These are phyloP conservation scores for Ptyas mucosa DNA, from an alignment of 2,113 vertebrate genomes.

Conservation along the genomic window DNA sequence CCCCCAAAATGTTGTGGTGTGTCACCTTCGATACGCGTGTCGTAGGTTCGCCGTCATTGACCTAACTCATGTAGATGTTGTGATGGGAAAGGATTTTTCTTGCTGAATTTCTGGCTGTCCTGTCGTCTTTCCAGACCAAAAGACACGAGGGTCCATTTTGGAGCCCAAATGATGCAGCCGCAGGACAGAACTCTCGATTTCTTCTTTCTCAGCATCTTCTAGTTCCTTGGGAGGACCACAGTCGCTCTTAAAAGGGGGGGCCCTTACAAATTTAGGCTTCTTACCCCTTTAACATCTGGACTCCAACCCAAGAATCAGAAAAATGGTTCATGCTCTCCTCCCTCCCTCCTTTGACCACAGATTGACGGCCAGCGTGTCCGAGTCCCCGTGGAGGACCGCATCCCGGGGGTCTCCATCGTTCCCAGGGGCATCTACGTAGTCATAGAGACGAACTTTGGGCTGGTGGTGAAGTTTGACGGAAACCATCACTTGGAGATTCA, in stretches of 20 bases:
- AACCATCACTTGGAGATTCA: constrained; percentile 75
- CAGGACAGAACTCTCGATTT: too few species aligned
- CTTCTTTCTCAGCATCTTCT: neutral
- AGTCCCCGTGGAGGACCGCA: constrained; percentile 58
- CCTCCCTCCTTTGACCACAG: neutral
- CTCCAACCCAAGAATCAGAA: neutral
- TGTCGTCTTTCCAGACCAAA: too few species aligned
- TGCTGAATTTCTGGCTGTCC: too few species aligned
- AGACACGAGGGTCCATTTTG: too few species aligned
- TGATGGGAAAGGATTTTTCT: too few species aligned
- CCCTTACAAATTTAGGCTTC: neutral
- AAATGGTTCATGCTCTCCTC: too few species aligned
- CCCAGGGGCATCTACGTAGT: constrained; percentile 67
- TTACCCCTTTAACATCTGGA: neutral
- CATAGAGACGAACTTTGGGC: constrained; percentile 69
- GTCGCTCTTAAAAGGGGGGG: neutral
- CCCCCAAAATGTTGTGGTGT: too few species aligned
- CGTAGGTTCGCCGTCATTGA: too few species aligned
- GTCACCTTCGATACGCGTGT: too few species aligned
- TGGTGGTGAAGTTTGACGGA: constrained; percentile 80
- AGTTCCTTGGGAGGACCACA: neutral
- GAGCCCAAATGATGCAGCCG: too few species aligned
- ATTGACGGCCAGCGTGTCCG: neutral
- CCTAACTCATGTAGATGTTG: too few species aligned
- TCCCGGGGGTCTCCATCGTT: constrained; percentile 59